Base-by-base conservation (phyloP, 2,888 invertebrate species). In the Penaeus monodon region DNA sequence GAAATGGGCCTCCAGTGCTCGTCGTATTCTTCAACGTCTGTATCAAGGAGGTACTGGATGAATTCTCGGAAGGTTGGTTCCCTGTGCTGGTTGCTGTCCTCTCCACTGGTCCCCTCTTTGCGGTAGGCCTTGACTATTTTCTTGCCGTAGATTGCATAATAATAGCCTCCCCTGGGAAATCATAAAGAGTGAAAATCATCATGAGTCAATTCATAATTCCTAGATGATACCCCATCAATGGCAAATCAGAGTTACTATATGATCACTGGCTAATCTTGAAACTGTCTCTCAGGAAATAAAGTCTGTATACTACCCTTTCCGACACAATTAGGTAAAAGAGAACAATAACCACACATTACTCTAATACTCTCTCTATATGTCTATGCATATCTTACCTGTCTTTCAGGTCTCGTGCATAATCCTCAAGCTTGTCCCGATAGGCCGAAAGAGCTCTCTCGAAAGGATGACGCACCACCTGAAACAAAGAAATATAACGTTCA, bases 21-120 rank as follows among this genome's bases (percentile, higher is more conserved):
- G 44, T 88, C 88, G 63, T 88, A 88, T 44, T 82, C 79, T 38
- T 85, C 85, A 7, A 85, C 88, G 63, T 88, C 85, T 8, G 88
- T 83, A 44, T 88, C 88, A 10, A 88, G 85, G n/a, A 88, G 88
- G 44, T 85, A 88, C 64, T 82, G 85, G 20, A 88, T 77, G 73
- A 88, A 88, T 63, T 88, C 88, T n/a, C 85, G 24, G 68, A 88
- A 88, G 2, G 85, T 88, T 12, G 85, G 88, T 66, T 88, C 85
- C 73, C 68, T 81, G n/a, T 49, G 76, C 20, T 49, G 12, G 33
- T 57, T 70, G 22, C 77, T 76, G 24, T 29, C 33, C 6, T 80
- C 73, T 14, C 66, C 22, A 10, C 44, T 65, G 17, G 49, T 63
- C n/a, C 66, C 76, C 24, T 44, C 57, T n/a, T 82, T 83, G 6